phyloP scores from a whole-genome alignment of 1,140 invertebrate species.

The Scylla paramamosain region DNA sequence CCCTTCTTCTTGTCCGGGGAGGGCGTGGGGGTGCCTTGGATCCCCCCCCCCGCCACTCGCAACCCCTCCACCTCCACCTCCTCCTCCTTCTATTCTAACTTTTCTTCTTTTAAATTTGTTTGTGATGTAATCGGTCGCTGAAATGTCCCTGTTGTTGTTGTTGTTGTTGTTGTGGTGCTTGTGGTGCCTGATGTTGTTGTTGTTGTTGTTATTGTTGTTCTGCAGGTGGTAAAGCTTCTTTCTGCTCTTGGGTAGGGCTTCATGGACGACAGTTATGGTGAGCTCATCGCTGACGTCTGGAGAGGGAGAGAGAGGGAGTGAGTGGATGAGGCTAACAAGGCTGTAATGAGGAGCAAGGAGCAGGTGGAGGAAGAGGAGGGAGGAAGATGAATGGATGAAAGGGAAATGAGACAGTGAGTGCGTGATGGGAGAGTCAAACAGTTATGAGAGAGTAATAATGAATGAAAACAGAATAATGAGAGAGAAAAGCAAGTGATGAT shows the following conservation, averaged over 20 bases:
- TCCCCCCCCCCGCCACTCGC: no score
- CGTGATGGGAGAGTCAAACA: neutral
- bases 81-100: neutral
- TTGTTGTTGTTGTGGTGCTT: neutral
- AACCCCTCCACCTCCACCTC: no score
- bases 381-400: no score
- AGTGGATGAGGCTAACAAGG: no score
- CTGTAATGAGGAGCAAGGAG: no score
- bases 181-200: neutral
- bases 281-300: constrained; percentile 70
- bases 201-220: constrained; percentile 14
- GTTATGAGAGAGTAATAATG: neutral
- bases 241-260: constrained; percentile 55
- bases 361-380: no score
- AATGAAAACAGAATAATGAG: neutral
- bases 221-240: constrained; percentile 38
- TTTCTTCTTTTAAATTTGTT: constrained; percentile 49
- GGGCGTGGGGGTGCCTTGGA: neutral
- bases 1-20: constrained; percentile 33
- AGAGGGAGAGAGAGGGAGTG: neutral
- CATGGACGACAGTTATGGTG: constrained; percentile 69
- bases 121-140: neutral
- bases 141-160: neutral
- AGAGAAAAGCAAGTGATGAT: no score
- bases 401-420: no score